Evolutionary conservation across 1,140 invertebrate genomes (phyloP), one percentile per base, ranked within the genome.

Genomic region (Zaprionus kolodkinae): DNA sequence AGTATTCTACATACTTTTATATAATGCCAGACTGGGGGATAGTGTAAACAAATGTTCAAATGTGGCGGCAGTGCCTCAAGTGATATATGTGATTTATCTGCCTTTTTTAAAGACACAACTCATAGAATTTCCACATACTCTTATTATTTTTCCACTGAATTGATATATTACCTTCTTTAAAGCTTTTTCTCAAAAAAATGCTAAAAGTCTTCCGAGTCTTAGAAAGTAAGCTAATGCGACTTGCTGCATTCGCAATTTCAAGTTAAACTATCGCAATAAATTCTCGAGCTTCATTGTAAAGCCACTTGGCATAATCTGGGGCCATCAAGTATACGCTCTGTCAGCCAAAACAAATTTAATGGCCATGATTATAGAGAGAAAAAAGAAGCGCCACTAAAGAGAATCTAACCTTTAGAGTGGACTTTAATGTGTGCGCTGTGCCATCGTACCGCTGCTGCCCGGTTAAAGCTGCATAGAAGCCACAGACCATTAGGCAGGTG

Each of bases 401-500:
- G 60, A 66, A 72, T 60, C 45, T 15, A 57, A 52, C 33, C 25
- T 60, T 30, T 60, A 60, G 21, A 68, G 17, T 35, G 56, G 12
- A 27, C 35, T 66, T 72, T 66, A 66, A 66, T 55, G 67, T 33
- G 30, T 11, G 17, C 9, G 10, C 17, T 21, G 0, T 50, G 0
- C 45, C 17, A 50, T 2, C 10, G 15, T 21, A 3, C 17, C 6
- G 2, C 11, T 38, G 9, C 15, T 48, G 17, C 10, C 17, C 45
- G 45, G 45, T 25, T 50, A 50, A 15, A 15, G 17, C 27, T 57
- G 27, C 52, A 71, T 13, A 15, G 30, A 33, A 57, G 62, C 55
- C 63, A 65, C 73, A 74, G 81, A 78, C 84, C 85, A 87, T 87
- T 89, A 87, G 77, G 65, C 85, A 88, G 84, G 85, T 88, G 85